Percentiles rank a stretch among this genome's conserved stretches.
phyloP scores from a whole-genome alignment of 2,113 vertebrate species.

The Myotis lucifugus region DNA sequence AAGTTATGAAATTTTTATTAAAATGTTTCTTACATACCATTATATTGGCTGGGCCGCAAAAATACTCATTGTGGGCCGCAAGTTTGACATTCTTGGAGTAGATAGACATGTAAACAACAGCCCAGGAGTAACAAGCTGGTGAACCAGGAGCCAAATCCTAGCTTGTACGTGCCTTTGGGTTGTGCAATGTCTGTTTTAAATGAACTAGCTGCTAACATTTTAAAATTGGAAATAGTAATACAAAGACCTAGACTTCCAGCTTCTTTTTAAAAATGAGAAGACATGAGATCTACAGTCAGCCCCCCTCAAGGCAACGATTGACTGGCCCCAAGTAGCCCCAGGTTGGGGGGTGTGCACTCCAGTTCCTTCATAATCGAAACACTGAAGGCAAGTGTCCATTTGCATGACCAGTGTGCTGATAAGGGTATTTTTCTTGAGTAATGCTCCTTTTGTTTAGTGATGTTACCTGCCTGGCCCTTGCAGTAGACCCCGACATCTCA shows the following conservation, averaged over 20 bases:
- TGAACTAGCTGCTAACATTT: background rate
- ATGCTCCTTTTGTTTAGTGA: background rate
- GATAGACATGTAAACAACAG: background rate
- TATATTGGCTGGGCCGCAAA: too few species aligned
- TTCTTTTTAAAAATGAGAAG: background rate
- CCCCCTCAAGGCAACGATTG: background rate
- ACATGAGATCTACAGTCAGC: background rate
- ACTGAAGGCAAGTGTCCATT: background rate
- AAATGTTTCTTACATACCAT: too few species aligned
- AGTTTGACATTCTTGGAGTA: background rate
- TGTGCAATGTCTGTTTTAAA: background rate
- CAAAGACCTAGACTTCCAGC: background rate
- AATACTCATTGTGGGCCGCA: too few species aligned
- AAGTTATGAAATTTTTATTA: too few species aligned
- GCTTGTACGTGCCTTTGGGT: background rate
- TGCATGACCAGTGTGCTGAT: background rate
- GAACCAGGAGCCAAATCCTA: background rate
- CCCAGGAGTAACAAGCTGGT: background rate
- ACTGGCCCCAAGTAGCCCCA: background rate
- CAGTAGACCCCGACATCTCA: background rate
- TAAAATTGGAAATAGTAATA: background rate
- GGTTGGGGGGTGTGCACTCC: background rate
- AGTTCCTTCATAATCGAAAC: background rate
- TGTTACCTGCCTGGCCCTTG: background rate
- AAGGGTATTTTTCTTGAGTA: background rate